Percentiles rank a stretch among this genome's conserved stretches.
Conservation (phyloP, 1,140 invertebrate species). For the Aricia agestis region DNA sequence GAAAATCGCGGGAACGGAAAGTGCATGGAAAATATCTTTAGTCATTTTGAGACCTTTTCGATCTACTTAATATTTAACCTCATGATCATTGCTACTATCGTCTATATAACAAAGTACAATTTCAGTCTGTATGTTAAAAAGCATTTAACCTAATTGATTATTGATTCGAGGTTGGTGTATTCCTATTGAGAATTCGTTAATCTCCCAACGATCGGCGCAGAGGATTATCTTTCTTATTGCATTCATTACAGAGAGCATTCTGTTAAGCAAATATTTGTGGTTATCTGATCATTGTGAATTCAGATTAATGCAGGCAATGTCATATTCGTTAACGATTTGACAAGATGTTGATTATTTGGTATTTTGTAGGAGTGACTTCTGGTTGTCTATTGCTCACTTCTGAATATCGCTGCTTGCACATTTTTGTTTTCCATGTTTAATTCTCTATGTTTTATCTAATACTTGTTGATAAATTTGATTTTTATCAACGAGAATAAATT, state of each 20-base stretch:
- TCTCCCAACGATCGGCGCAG: background rate
- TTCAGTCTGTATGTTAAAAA: slow-evolving; percentile 23
- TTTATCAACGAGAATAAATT: too few species aligned
- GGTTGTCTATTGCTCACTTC: too few species aligned
- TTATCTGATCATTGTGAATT: slow-evolving; percentile 14
- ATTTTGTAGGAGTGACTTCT: background rate
- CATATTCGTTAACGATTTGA: slow-evolving; percentile 31
- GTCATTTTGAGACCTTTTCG: background rate
- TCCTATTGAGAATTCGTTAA: slow-evolving; percentile 4
- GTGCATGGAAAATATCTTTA: background rate
- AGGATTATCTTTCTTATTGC: background rate
- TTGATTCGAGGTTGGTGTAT: slow-evolving; percentile 30
- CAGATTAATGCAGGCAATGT: slow-evolving; percentile 32
- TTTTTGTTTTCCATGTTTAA: too few species aligned
- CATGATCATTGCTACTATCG: background rate
- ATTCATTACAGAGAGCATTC: background rate
- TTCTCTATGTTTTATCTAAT: too few species aligned
- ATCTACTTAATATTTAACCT: background rate
- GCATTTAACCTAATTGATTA: slow-evolving; percentile 31
- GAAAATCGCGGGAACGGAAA: background rate
- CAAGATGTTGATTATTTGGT: background rate
- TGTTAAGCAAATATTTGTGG: background rate
- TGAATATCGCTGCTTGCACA: too few species aligned
- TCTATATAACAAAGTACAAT: slow-evolving; percentile 8
- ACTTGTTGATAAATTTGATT: too few species aligned